phyloP scores from a whole-genome alignment of 2,888 invertebrate species.

The Cephus nigrinus region DNA sequence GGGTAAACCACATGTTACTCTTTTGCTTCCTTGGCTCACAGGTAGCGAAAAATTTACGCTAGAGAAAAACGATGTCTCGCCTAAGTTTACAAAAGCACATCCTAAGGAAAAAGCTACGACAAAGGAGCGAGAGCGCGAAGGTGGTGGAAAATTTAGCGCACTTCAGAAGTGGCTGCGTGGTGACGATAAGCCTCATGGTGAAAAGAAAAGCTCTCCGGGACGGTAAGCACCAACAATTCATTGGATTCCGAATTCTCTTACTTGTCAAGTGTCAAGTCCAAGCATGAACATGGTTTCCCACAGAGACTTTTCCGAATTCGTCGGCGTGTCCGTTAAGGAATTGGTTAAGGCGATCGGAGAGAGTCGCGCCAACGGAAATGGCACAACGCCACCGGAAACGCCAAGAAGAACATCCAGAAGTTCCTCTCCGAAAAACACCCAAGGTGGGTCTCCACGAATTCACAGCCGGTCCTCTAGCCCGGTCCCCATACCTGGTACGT shows the following conservation, averaged over 20 bases:
- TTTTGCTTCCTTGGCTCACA: slow-evolving; percentile 21
- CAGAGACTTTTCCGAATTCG: slow-evolving; percentile 70
- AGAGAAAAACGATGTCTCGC: slow-evolving; percentile 53
- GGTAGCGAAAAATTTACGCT: slow-evolving; percentile 46
- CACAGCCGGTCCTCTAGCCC: slow-evolving; percentile 72
- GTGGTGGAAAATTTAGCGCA: slow-evolving; percentile 66
- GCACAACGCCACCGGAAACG: slow-evolving; percentile 77
- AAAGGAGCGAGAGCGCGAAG: slow-evolving; percentile 51
- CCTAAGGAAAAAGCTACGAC: slow-evolving; percentile 52
- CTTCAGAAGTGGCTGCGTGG: slow-evolving; percentile 72
- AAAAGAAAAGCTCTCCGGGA: slow-evolving; percentile 59
- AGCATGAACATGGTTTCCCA: not conserved
- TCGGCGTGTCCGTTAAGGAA: slow-evolving; percentile 78
- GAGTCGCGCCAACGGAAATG: slow-evolving; percentile 82
- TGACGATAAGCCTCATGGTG: slow-evolving; percentile 65
- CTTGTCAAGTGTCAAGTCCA: no score
- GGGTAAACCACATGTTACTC: no score
- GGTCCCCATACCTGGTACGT: slow-evolving; percentile 71
- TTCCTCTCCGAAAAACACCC: slow-evolving; percentile 68
- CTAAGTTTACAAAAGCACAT: slow-evolving; percentile 54
- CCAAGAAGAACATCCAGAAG: slow-evolving; percentile 69
- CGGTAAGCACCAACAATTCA: slow-evolving; percentile 39
- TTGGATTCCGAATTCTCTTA: not conserved
- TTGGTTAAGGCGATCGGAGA: slow-evolving; percentile 80
- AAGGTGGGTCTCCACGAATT: slow-evolving; percentile 67